Base-by-base conservation (phyloP, 2,113 vertebrate species). In the Tetrax tetrax region DNA sequence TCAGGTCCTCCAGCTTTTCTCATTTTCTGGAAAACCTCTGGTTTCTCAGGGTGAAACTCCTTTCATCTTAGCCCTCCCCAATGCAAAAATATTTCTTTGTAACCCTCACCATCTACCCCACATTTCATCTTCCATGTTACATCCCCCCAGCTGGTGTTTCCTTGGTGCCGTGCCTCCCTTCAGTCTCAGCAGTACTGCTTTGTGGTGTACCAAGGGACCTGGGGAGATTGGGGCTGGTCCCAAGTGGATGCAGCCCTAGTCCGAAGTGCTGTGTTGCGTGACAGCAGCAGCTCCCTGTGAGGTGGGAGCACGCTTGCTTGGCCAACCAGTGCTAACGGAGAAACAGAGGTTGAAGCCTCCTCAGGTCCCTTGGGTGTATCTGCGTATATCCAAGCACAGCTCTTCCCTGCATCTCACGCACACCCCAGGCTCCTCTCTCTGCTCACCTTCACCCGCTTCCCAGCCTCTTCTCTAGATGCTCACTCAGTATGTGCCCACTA, bases 251-350 rank as follows among this genome's bases (percentile, higher is more conserved):
- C n/a, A 76, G 37, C 53, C 47, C 28, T 54, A 51, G 31, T 64
- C 35, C 4, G 0, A 7, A 68, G 57, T 10, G 35, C 75, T 60
- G 43, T 10, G 6, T 65, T 79, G 51, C 8, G 0, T 54, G 69
- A 75, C n/a, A 88, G 64, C 80, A 87, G 83, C 59, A 65, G 80
- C 50, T 82, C 37, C 25, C 27, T 48, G 23, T 27, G 51, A 53
- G 61, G 29, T 48, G 50, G 75, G 54, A 83, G 28, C 41, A 9
- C 0, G 0, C 12, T 38, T 53, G 29, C 28, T 60, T 71, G 84
- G 63, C 66, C 66, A 68, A 6, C 35, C 65, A 57, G 74, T 0
- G 0, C 57, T 60, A 50, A 28, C 1, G 1, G 51, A 29, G 57
- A 59, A 66, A 64, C 25, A 64, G 41, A 35, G 45, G 31, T 50